These are phyloP conservation scores for Danio tinwini DNA, from an alignment of 2,797 vertebrate species.

Conservation along the genomic window DNA sequence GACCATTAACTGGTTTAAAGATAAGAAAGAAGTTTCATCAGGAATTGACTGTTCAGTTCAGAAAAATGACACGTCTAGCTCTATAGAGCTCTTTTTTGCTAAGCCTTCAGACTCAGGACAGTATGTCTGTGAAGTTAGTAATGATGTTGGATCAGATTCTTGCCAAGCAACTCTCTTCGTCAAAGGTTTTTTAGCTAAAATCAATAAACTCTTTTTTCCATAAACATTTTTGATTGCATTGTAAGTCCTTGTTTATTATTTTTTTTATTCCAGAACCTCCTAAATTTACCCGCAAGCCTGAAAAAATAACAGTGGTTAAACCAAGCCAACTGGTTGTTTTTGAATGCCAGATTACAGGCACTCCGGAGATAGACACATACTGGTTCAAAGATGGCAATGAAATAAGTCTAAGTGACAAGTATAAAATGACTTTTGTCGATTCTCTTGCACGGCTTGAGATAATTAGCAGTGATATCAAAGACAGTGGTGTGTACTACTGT, in stretches of 20 bases:
- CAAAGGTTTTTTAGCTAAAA: constrained; percentile 85
- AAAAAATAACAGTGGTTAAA: constrained; percentile 86
- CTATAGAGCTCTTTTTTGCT: constrained; percentile 90
- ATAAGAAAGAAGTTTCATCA: constrained; percentile 89
- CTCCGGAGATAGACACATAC: constrained; percentile 90
- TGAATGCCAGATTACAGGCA: constrained; percentile 93
- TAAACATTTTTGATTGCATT: constrained; percentile 2
- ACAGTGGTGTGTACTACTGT: constrained; percentile 92
- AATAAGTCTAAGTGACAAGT: constrained; percentile 81
- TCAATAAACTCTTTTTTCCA: not conserved
- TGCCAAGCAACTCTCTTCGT: constrained; percentile 91
- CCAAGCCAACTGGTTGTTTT: constrained; percentile 87
- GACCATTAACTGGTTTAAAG: constrained; percentile 95
- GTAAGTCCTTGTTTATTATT: constrained; percentile 36
- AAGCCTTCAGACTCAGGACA: constrained; percentile 89
- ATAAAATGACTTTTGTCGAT: constrained; percentile 83
- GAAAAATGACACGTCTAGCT: constrained; percentile 90
- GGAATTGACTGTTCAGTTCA: constrained; percentile 85
- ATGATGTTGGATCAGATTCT: constrained; percentile 90
- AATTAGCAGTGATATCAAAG: constrained; percentile 78
- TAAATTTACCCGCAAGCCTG: constrained; percentile 89
- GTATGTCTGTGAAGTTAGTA: constrained; percentile 92
- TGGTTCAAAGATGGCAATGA: constrained; percentile 97
- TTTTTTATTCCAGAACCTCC: constrained; percentile 85
- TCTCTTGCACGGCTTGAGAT: constrained; percentile 89